Evolutionary conservation across 1,140 invertebrate species (phyloP).

Genomic region (Brachionus sp.): DNA sequence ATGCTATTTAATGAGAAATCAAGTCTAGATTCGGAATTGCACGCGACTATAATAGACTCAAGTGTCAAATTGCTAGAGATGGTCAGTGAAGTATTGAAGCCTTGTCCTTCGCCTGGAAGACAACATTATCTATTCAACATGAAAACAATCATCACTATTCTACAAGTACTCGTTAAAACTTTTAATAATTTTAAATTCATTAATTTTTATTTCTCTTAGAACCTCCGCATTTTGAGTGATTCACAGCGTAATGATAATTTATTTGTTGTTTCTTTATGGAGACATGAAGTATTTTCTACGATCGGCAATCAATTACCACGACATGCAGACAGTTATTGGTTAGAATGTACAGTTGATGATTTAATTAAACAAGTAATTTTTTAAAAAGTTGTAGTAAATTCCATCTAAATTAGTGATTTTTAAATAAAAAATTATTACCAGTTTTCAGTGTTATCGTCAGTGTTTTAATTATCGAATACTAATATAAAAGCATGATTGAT

Average conservation of each 20-base stretch:
- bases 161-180: constrained; percentile 52
- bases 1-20: constrained; percentile 54
- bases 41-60: constrained; percentile 54
- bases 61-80: constrained; percentile 54
- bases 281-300: constrained; percentile 55
- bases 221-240: constrained; percentile 53
- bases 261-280: constrained; percentile 56
- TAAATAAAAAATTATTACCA: no score
- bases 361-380: constrained; percentile 3
- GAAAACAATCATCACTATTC: constrained; percentile 56
- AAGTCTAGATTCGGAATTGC: constrained; percentile 56
- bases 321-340: constrained; percentile 43
- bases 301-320: constrained; percentile 54
- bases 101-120: constrained; percentile 54
- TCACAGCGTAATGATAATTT: constrained; percentile 56
- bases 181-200: background rate
- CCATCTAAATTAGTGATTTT: no score
- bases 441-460: no score
- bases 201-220: constrained; percentile 49
- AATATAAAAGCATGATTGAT: no score
- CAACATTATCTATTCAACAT: constrained; percentile 58
- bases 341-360: constrained; percentile 14
- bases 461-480: no score
- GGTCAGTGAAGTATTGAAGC: constrained; percentile 53
- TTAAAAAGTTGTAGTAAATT: no score